phyloP scores from a whole-genome alignment of 1,140 invertebrate species.

The Drosophila triauraria region DNA sequence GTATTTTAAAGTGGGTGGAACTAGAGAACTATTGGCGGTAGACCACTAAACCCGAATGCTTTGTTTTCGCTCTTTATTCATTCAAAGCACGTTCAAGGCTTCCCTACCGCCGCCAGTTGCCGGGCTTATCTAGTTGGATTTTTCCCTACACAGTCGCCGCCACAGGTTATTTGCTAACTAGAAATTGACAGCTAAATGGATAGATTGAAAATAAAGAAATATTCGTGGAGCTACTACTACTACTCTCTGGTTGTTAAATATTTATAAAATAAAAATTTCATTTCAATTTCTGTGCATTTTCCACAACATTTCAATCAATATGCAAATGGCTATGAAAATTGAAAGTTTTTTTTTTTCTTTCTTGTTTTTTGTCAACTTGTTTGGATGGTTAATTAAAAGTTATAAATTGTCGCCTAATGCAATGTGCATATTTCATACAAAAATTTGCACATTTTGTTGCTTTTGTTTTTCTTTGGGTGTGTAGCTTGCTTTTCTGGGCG shows the following conservation, averaged over 20 bases:
- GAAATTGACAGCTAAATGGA: constrained; percentile 69
- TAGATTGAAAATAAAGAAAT: not conserved
- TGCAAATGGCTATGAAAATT: constrained; percentile 67
- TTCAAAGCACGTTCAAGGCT: constrained; percentile 47
- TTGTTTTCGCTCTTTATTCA: constrained; percentile 45
- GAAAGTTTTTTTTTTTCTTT: constrained; percentile 47
- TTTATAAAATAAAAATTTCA: constrained; percentile 15
- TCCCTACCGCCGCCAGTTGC: constrained; percentile 8
- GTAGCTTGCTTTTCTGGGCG: constrained; percentile 40
- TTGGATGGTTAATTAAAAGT: constrained; percentile 69
- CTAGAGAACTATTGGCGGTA: constrained; percentile 5
- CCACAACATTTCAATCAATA: constrained; percentile 57
- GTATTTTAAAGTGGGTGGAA: constrained; percentile 4
- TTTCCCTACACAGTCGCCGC: constrained; percentile 22
- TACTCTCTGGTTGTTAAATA: not conserved
- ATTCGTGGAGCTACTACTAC: not conserved
- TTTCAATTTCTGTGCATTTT: constrained; percentile 11
- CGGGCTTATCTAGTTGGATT: constrained; percentile 41
- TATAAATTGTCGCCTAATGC: constrained; percentile 73
- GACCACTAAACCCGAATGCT: constrained; percentile 44
- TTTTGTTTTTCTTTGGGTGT: constrained; percentile 21
- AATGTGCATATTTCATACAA: constrained; percentile 57
- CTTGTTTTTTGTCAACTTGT: constrained; percentile 12
- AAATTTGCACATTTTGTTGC: constrained; percentile 35
- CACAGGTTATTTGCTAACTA: constrained; percentile 54